Conservation (phyloP, 2,113 vertebrate genomes). For the Hemichromis elongatus region DNA sequence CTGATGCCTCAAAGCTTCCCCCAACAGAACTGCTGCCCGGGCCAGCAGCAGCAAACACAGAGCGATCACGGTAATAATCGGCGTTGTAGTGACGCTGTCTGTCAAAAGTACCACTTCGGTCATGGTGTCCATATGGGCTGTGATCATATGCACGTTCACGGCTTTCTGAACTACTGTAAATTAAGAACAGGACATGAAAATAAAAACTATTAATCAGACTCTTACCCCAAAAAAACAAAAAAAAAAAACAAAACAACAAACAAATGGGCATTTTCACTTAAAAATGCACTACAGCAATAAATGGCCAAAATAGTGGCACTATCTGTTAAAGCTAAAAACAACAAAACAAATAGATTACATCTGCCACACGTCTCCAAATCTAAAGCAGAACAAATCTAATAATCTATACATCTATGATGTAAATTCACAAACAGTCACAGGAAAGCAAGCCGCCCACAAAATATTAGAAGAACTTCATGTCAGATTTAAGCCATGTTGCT, state of each 20-base stretch:
- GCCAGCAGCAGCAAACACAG: constrained; percentile 77
- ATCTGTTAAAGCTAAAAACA: neutral
- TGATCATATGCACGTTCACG: constrained; percentile 98
- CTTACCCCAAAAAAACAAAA: neutral
- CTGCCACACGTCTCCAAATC: neutral
- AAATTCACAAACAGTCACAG: neutral
- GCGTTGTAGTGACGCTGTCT: constrained; percentile 95
- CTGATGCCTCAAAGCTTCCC: constrained; percentile 88
- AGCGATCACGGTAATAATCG: constrained; percentile 96
- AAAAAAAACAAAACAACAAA: neutral
- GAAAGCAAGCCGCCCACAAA: neutral
- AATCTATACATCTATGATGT: neutral
- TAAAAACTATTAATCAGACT: neutral
- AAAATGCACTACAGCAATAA: neutral
- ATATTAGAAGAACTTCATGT: neutral
- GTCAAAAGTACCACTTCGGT: constrained; percentile 92
- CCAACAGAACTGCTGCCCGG: constrained; percentile 65
- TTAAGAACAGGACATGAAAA: constrained; percentile 50
- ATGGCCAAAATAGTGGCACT: neutral
- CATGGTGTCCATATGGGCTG: constrained; percentile 99
- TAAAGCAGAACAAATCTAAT: neutral
- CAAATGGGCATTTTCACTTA: neutral
- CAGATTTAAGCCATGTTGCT: neutral
- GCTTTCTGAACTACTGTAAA: constrained; percentile 94
- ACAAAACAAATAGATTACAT: neutral